A percentile compares a stretch with the other conserved stretches of the same genome.
Conservation (phyloP, 30 jellyfish, hydroid and myxozoan species). For the Cassiopea andromeda region DNA sequence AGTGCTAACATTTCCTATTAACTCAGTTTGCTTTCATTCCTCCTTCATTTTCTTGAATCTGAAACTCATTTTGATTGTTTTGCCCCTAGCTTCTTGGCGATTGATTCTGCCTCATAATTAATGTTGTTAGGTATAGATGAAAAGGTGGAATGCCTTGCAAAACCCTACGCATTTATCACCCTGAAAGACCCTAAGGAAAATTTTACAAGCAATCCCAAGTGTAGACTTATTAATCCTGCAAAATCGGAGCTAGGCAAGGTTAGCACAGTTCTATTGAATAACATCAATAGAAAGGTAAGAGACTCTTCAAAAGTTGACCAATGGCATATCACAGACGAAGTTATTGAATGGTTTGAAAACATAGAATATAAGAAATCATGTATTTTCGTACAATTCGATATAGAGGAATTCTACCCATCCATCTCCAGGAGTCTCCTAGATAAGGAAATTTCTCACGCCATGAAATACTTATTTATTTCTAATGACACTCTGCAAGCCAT, state of each 20-base stretch:
- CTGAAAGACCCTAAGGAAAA: conserved; percentile 68
- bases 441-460: neutral
- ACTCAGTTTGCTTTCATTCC: no score
- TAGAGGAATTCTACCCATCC: neutral
- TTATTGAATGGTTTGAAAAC: conserved; percentile 21
- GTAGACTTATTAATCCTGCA: conserved; percentile 59
- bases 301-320: conserved; percentile 6
- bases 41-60: no score
- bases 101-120: no score
- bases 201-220: conserved; percentile 49
- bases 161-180: conserved; percentile 63
- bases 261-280: conserved; percentile 49
- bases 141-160: conserved; percentile 48
- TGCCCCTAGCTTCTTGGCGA: no score
- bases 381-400: neutral
- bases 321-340: conserved; percentile 27
- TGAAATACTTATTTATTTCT: neutral
- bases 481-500: neutral
- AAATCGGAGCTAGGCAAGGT: conserved; percentile 64
- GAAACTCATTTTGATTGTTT: no score
- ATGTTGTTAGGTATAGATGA: neutral
- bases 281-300: conserved; percentile 4
- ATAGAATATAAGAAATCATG: conserved; percentile 1
- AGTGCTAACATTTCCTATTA: no score
- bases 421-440: conserved; percentile 2